A percentile compares a stretch with the other conserved stretches of the same genome.
Conservation (phyloP, 2,888 invertebrate species). For the Xestobium rufovillosum region DNA sequence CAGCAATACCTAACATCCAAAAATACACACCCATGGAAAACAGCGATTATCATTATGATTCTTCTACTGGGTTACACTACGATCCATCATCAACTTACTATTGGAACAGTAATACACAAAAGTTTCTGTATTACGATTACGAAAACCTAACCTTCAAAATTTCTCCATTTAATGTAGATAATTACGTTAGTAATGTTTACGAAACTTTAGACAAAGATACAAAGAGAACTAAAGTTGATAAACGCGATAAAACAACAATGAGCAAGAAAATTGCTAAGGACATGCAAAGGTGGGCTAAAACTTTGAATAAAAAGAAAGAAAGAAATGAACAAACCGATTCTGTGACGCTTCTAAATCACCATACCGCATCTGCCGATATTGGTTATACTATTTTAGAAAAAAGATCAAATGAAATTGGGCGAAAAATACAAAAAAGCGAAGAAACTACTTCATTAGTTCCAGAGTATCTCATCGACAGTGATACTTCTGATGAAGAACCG, state of each 20-base stretch:
- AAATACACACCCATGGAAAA: conserved; percentile 90
- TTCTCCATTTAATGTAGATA: conserved; percentile 40
- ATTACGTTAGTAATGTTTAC: conserved; percentile 22
- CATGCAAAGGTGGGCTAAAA: conserved; percentile 94
- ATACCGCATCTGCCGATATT: conserved; percentile 80
- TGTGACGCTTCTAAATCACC: conserved; percentile 22
- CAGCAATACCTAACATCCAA: conserved; percentile 76
- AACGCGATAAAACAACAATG: conserved; percentile 91
- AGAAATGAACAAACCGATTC: conserved; percentile 33
- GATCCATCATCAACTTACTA: conserved; percentile 95
- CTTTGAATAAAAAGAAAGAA: conserved; percentile 93
- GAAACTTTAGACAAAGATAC: conserved; percentile 41
- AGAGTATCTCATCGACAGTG: conserved; percentile 71
- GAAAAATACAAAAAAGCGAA: conserved; percentile 24
- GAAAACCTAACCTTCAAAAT: conserved; percentile 57
- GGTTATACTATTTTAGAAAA: conserved; percentile 89
- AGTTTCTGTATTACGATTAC: conserved; percentile 94
- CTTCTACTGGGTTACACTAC: conserved; percentile 88
- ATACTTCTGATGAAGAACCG: conserved; percentile 48
- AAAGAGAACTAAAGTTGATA: conserved; percentile 64
- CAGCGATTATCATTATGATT: conserved; percentile 95
- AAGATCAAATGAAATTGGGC: conserved; percentile 41
- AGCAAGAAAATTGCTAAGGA: conserved; percentile 97
- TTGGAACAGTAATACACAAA: conserved; percentile 83
- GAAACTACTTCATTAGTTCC: conserved; percentile 54